Evolutionary conservation across 2,888 invertebrate genomes (phyloP).

Genomic region (Drosophila testacea): DNA sequence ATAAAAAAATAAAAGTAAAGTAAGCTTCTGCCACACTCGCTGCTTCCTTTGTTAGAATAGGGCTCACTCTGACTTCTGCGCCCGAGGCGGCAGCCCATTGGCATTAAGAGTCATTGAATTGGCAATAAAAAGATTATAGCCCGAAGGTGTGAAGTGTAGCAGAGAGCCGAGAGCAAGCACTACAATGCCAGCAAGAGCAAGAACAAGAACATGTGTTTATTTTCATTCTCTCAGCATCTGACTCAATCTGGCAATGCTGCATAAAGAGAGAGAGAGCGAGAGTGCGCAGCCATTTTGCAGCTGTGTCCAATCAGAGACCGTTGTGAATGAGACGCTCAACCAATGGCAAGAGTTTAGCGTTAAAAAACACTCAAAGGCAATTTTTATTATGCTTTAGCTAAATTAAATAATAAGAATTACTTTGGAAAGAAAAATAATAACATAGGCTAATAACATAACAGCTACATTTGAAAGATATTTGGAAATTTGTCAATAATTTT

Average conservation of each 20-base stretch:
- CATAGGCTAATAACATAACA: background rate
- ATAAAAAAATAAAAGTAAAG: background rate
- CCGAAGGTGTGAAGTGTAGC: slow-evolving; percentile 79
- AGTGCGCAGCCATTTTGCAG: slow-evolving; percentile 65
- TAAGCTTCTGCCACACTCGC: slow-evolving; percentile 19
- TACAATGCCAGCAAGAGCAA: slow-evolving; percentile 4
- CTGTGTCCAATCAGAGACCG: slow-evolving; percentile 48
- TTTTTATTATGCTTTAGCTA: background rate
- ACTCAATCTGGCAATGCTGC: slow-evolving; percentile 48
- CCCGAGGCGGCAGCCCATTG: slow-evolving; percentile 57
- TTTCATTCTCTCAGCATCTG: slow-evolving; percentile 40
- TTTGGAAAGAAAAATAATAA: too few species aligned
- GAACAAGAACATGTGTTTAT: slow-evolving; percentile 42
- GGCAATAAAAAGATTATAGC: slow-evolving; percentile 83
- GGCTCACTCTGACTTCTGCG: slow-evolving; percentile 59
- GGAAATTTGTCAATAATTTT: too few species aligned
- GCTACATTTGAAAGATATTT: background rate
- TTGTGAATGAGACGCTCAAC: slow-evolving; percentile 8
- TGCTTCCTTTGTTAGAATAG: slow-evolving; percentile 20
- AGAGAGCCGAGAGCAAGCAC: slow-evolving; percentile 15
- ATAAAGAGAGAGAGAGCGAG: background rate
- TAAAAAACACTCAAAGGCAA: slow-evolving; percentile 34
- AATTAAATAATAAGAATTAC: background rate
- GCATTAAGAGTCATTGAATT: slow-evolving; percentile 77
- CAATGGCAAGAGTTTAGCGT: slow-evolving; percentile 41